A percentile compares a stretch with the other conserved stretches of the same genome.
phyloP scores from a whole-genome alignment of 1,140 invertebrate species.

The Arion vulgaris region DNA sequence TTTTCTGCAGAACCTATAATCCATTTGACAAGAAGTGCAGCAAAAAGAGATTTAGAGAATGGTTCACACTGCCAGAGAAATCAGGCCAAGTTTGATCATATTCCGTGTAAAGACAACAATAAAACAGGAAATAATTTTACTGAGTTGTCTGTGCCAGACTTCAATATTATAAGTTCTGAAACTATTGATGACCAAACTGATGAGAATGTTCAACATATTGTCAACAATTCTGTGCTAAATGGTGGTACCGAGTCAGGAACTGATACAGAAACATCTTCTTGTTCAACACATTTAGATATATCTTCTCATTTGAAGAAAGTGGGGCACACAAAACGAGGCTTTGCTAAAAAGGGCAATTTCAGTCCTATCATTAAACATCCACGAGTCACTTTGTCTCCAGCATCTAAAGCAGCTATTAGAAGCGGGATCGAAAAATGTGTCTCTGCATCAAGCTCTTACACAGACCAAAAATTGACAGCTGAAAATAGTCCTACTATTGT shows the following conservation, averaged over 20 bases:
- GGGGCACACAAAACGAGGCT: not conserved
- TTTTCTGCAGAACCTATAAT: not conserved
- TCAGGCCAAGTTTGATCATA: not conserved
- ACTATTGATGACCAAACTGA: not conserved
- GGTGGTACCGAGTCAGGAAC: not conserved
- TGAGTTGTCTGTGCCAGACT: not conserved
- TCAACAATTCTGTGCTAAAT: not conserved
- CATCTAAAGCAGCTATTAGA: not conserved
- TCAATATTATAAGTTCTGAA: not conserved
- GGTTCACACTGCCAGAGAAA: not conserved
- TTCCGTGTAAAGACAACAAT: not conserved
- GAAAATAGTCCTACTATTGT: not conserved
- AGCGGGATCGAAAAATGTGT: not conserved
- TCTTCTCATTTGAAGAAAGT: not conserved
- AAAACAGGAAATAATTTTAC: not conserved
- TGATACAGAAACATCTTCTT: not conserved
- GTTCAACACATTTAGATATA: not conserved
- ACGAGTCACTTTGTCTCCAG: slow-evolving; percentile 5
- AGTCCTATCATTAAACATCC: slow-evolving; percentile 12
- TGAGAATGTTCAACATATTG: not conserved
- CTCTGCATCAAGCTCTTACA: not conserved
- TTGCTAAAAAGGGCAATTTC: slow-evolving; percentile 16
- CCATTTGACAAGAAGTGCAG: not conserved
- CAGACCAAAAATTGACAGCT: not conserved
- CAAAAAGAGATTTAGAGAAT: not conserved